Evolutionary conservation across 2,888 invertebrate genomes (phyloP), one percentile per base, ranked within the genome.

Genomic region (Ophion ventricosus): DNA sequence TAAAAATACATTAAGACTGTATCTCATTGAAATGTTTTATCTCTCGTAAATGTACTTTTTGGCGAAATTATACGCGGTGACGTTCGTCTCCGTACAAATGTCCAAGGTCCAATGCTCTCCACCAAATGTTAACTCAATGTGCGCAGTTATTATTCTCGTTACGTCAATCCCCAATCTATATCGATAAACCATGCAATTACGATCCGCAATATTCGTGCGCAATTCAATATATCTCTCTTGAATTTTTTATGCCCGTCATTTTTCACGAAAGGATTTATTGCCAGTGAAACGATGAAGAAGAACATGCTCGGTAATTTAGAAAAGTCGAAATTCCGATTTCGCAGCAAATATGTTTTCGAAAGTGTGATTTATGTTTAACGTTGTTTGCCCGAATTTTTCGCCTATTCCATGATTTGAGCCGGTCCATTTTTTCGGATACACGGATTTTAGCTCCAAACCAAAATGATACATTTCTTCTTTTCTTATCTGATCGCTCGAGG

Each of bases 371-470:
- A 87, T 75, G 29, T 87, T 83, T 10, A 87, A 35, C 59, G 82
- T 85, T 17, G 84, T 84, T 78, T 85, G 84, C 5, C 82, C 82
- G 67, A 85, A 87, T 69, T 85, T 85, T 75, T 84, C 86, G 8
- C 80, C 79, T n/a, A 77, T 78, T 11, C 40, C 77, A 7, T 66
- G 70, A n/a, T 84, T 70, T 10, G 64, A 64, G 49, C 56, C 73
- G 10, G 54, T 70, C 69, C 75, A 72, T 57, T 73, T 80, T 66
- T 82, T 83, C 26, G 85, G 84, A 80, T 87, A 67, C n/a, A 85
- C 79, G 2, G 80, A 82, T 78, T 49, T 82, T 2, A 87, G 72
- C 57, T 87, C 86, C 63, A 87, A 63, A 23, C 74, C 83, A 70
- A 87, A 85, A 25, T 75, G 57, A 70, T 85, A 87, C 1, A 77